phyloP scores from a whole-genome alignment of 2,797 vertebrate species.

The Chaetodon trifasciatus region DNA sequence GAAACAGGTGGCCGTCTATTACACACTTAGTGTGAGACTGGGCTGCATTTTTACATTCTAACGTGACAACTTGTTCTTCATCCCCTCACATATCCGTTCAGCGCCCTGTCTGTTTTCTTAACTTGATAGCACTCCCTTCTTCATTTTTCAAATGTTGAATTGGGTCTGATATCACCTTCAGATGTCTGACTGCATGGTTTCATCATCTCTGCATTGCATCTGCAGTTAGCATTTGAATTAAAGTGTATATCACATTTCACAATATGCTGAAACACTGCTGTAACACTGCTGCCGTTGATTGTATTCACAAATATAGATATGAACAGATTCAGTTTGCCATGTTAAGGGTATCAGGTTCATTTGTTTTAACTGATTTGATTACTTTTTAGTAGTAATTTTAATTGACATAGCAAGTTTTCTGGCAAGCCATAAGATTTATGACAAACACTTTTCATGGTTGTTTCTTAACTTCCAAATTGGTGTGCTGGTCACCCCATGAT shows the following conservation, averaged over 20 bases:
- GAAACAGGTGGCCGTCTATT: too few species aligned
- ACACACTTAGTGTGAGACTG: too few species aligned
- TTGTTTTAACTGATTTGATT: background rate
- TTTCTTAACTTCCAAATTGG: slow-evolving; percentile 1
- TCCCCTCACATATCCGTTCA: background rate
- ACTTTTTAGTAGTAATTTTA: background rate
- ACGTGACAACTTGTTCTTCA: background rate
- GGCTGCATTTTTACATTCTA: background rate
- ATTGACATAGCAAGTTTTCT: background rate
- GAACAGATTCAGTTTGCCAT: background rate
- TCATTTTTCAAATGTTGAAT: slow-evolving; percentile 2
- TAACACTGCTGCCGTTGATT: background rate
- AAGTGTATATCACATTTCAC: background rate
- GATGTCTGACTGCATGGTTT: slow-evolving; percentile 28
- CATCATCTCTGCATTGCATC: slow-evolving; percentile 10
- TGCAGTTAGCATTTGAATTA: slow-evolving; percentile 10
- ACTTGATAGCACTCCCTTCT: background rate
- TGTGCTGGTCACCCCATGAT: background rate
- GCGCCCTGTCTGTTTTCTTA: background rate
- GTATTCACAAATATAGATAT: background rate
- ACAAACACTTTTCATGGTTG: background rate
- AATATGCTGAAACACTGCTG: slow-evolving; percentile 11
- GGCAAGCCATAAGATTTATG: background rate
- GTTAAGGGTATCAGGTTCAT: background rate
- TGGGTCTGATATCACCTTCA: slow-evolving; percentile 8